Conservation (phyloP, 2,113 vertebrate genomes). For the Lepus europaeus region DNA sequence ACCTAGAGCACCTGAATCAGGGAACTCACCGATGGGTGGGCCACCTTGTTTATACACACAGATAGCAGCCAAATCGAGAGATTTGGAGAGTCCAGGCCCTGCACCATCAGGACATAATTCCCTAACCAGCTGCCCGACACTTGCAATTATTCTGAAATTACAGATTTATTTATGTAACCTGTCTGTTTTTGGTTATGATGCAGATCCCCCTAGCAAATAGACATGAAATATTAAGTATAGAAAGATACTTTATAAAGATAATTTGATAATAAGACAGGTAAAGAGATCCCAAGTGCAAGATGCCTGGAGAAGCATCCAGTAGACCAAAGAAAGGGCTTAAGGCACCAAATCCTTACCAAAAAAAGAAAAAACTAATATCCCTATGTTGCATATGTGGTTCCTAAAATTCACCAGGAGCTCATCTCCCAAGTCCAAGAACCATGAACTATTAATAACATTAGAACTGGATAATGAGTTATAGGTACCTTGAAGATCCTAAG, state of each 20-base stretch:
- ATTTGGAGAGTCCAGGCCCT: neutral
- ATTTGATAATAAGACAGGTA: neutral
- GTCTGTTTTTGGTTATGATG: constrained; percentile 6
- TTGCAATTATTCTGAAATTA: neutral
- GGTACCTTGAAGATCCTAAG: constrained; percentile 6
- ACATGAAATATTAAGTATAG: constrained; percentile 29
- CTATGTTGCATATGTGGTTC: neutral
- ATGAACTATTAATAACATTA: constrained; percentile 54
- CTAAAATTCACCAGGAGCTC: constrained; percentile 29
- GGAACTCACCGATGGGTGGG: neutral
- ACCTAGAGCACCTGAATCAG: neutral
- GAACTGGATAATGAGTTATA: constrained; percentile 18
- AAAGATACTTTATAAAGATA: neutral
- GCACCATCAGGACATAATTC: neutral
- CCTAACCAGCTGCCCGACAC: neutral
- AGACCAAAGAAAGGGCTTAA: neutral
- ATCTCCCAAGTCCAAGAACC: constrained; percentile 23
- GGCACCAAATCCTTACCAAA: neutral
- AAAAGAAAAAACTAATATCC: neutral
- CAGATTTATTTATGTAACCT: neutral
- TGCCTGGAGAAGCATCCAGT: neutral
- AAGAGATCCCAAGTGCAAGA: neutral
- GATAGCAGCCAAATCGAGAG: neutral
- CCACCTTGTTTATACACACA: neutral
- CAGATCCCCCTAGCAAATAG: neutral